Conservation (phyloP, 1,140 invertebrate species). For the Pogonognathellus flavescens region DNA sequence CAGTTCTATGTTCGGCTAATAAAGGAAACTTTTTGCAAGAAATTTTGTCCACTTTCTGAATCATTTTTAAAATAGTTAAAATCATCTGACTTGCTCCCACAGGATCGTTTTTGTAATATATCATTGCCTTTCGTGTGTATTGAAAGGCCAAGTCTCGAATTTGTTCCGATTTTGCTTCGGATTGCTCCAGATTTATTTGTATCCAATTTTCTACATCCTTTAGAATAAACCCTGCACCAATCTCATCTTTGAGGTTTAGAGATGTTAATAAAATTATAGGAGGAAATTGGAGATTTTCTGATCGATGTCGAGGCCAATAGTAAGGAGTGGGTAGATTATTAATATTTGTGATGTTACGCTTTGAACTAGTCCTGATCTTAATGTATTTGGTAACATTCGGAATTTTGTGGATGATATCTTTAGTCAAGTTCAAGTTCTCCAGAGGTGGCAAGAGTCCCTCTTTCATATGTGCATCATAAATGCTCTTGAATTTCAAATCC, state of each 20-base stretch:
- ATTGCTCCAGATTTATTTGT: background rate
- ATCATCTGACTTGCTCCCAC: constrained; percentile 11
- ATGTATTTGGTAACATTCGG: background rate
- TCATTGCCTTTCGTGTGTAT: background rate
- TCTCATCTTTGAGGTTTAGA: background rate
- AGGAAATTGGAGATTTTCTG: background rate
- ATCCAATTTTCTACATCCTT: constrained; percentile 6
- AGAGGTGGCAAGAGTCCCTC: background rate
- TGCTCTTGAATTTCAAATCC: background rate
- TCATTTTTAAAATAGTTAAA: constrained; percentile 16
- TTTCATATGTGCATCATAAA: background rate
- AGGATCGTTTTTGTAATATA: constrained; percentile 29
- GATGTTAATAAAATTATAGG: no score
- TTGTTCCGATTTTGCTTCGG: background rate
- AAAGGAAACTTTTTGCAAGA: background rate
- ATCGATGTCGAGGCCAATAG: background rate
- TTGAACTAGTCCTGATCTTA: background rate
- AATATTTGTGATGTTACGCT: background rate
- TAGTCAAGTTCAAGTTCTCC: background rate
- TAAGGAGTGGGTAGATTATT: background rate
- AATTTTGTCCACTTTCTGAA: constrained; percentile 39
- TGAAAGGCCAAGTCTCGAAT: background rate
- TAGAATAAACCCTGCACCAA: background rate
- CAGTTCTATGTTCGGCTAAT: background rate
- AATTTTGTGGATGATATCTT: background rate